phyloP scores from a whole-genome alignment of 2,888 invertebrate genomes.

The Chelonus formosanus region DNA sequence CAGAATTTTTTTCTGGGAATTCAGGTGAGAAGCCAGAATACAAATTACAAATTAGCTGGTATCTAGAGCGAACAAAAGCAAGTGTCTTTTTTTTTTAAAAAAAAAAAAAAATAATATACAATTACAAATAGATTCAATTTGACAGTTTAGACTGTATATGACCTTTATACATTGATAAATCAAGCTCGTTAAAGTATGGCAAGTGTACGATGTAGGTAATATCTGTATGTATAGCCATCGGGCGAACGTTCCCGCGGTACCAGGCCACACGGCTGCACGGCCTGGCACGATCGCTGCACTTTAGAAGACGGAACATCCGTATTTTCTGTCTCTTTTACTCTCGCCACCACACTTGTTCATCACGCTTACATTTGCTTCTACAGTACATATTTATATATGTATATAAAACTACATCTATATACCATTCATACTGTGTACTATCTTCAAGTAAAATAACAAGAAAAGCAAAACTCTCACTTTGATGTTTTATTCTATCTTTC shows the following conservation, averaged over 20 bases:
- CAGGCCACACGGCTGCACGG: conserved; percentile 60
- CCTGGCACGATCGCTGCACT: conserved; percentile 60
- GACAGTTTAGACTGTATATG: conserved; percentile 12
- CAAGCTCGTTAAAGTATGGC: conserved; percentile 22
- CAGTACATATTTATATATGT: conserved; percentile 23
- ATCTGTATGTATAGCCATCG: conserved; percentile 37
- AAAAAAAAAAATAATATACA: background rate
- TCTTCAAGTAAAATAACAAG: conserved; percentile 22
- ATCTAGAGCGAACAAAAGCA: too few relatives aligned
- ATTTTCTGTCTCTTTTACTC: conserved; percentile 30
- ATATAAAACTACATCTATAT: conserved; percentile 28
- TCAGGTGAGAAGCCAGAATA: too few relatives aligned
- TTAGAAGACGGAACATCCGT: conserved; percentile 43
- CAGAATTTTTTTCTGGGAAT: too few relatives aligned
- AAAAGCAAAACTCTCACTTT: conserved; percentile 7
- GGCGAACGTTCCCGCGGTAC: conserved; percentile 51
- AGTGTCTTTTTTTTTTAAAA: too few relatives aligned
- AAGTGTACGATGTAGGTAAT: conserved; percentile 42
- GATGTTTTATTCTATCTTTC: conserved; percentile 10
- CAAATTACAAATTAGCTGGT: too few relatives aligned
- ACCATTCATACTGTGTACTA: conserved; percentile 31
- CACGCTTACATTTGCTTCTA: conserved; percentile 9
- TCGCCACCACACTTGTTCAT: conserved; percentile 8
- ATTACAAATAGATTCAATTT: conserved; percentile 6
- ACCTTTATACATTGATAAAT: conserved; percentile 20